These are phyloP conservation scores for Galleria mellonella DNA, from an alignment of 1,140 invertebrate genomes.

Conservation along the genomic window DNA sequence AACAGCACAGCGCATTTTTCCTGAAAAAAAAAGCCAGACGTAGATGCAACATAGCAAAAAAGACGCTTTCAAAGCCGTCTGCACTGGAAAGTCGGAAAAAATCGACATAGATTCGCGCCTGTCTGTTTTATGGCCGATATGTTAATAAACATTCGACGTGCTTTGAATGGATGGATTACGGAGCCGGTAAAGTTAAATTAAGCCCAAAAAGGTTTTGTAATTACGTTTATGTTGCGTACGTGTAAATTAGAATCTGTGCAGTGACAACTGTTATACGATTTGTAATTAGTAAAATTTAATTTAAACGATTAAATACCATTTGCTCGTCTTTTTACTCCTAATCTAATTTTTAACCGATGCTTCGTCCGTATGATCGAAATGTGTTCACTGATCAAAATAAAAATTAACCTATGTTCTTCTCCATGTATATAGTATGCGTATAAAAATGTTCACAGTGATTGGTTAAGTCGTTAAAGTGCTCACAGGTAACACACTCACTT, in stretches of 20 bases:
- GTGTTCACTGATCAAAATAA: too few relatives aligned
- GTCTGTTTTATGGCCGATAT: conserved; percentile 56
- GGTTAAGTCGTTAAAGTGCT: too few relatives aligned
- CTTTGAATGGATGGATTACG: conserved; percentile 28
- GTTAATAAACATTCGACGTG: conserved; percentile 55
- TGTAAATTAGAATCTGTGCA: background rate
- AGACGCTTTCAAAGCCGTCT: conserved; percentile 33
- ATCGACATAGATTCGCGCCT: conserved; percentile 31
- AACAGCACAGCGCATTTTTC: conserved; percentile 6
- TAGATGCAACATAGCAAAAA: conserved; percentile 26
- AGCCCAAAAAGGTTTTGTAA: conserved; percentile 16
- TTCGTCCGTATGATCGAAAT: too few relatives aligned
- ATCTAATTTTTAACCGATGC: too few relatives aligned
- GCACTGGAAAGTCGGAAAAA: conserved; percentile 39
- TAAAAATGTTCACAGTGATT: too few relatives aligned
- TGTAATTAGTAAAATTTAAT: background rate
- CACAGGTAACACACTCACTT: too few relatives aligned
- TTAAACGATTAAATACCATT: too few relatives aligned
- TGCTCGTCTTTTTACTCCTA: too few relatives aligned
- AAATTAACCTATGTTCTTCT: too few relatives aligned
- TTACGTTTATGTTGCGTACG: background rate
- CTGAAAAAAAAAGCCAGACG: conserved; percentile 18
- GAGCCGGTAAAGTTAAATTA: conserved; percentile 9
- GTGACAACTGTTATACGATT: background rate
- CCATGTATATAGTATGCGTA: too few relatives aligned